These are phyloP conservation scores for Caretta caretta DNA, from an alignment of 2,113 vertebrate genomes.

Conservation along the genomic window DNA sequence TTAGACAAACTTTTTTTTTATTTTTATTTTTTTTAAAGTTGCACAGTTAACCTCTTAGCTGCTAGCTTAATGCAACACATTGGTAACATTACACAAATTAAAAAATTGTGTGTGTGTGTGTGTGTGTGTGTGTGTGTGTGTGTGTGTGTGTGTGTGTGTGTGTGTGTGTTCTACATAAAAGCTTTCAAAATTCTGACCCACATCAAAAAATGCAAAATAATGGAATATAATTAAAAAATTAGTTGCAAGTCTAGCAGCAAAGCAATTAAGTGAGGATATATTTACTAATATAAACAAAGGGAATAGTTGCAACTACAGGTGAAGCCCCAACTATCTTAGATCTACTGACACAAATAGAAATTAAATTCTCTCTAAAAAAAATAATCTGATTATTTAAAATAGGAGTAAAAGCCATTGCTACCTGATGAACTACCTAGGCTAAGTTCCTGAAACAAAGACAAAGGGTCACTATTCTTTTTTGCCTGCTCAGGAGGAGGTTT, in stretches of 20 bases:
- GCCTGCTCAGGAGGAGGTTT: constrained; percentile 93
- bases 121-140: constrained; percentile 77
- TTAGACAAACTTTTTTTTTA: constrained; percentile 84
- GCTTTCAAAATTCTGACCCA: constrained; percentile 81
- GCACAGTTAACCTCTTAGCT: constrained; percentile 83
- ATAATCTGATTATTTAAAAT: constrained; percentile 95
- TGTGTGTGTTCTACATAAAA: constrained; percentile 83
- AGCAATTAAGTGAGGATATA: constrained; percentile 84
- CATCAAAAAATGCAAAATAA: constrained; percentile 84
- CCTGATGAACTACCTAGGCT: constrained; percentile 98
- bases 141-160: constrained; percentile 78
- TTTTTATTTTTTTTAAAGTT: constrained; percentile 76
- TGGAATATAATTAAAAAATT: constrained; percentile 83
- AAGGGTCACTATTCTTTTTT: constrained; percentile 98
- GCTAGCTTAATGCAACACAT: constrained; percentile 85
- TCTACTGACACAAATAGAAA: constrained; percentile 90
- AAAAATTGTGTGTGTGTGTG: constrained; percentile 78
- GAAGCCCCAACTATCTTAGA: constrained; percentile 80
- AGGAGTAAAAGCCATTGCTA: constrained; percentile 99
- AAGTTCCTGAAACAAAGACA: constrained; percentile 98
- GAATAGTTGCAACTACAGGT: constrained; percentile 80
- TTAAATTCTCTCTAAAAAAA: constrained; percentile 88
- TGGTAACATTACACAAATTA: constrained; percentile 84
- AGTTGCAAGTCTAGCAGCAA: constrained; percentile 87
- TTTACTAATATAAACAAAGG: constrained; percentile 82